These are phyloP conservation scores for Ostrea edulis DNA, from an alignment of 1,140 invertebrate species.

Conservation along the genomic window DNA sequence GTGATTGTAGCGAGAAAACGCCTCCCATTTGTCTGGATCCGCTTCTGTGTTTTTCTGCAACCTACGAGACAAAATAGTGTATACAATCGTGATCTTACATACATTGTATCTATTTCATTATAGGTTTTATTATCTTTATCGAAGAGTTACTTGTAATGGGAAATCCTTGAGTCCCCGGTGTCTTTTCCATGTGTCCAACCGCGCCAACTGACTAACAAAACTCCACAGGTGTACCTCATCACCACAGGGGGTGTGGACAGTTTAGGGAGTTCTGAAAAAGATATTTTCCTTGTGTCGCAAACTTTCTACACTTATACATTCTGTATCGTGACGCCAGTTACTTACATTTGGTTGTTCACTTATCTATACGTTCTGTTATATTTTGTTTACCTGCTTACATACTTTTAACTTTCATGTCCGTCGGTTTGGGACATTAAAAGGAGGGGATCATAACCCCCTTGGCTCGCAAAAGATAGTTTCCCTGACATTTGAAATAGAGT, in stretches of 20 bases:
- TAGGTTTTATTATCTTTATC: neutral
- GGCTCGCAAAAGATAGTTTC: too few relatives aligned
- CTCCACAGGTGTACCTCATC: neutral
- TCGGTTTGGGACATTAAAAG: too few relatives aligned
- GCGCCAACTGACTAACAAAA: neutral
- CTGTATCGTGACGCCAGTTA: neutral
- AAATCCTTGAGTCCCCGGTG: neutral
- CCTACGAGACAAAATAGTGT: neutral
- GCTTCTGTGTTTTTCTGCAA: neutral
- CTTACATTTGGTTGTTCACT: too few relatives aligned
- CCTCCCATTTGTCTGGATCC: neutral
- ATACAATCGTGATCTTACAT: neutral
- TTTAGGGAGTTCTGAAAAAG: neutral
- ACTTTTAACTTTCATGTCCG: too few relatives aligned
- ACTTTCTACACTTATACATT: neutral
- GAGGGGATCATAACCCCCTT: too few relatives aligned
- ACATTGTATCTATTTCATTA: neutral
- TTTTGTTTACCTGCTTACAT: too few relatives aligned
- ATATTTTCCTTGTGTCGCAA: too few relatives aligned
- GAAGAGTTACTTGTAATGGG: neutral
- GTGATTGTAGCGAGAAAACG: neutral
- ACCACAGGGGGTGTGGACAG: neutral
- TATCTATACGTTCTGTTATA: too few relatives aligned
- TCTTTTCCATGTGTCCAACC: neutral
- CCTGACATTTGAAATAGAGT: too few relatives aligned